Evolutionary conservation across 2,888 invertebrate genomes (phyloP).

Genomic region (Agonopterix heracliana): DNA sequence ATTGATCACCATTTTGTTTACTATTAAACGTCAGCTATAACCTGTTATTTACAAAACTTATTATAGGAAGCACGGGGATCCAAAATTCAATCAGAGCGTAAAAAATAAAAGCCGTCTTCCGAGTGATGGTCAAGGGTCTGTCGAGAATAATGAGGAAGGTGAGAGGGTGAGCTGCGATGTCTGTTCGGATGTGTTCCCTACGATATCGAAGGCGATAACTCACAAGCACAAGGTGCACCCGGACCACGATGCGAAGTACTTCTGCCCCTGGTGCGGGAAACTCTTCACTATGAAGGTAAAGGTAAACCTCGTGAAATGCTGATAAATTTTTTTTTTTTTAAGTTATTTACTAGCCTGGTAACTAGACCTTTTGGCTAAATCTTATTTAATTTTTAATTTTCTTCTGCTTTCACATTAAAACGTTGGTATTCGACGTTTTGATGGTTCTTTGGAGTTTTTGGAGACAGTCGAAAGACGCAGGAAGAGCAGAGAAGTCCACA

Average conservation of each 20-base stretch:
- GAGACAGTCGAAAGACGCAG: too few species aligned
- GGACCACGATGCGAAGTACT: constrained; percentile 77
- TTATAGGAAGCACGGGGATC: constrained; percentile 78
- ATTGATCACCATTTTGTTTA: constrained; percentile 1
- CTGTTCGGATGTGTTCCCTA: constrained; percentile 74
- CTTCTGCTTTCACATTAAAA: too few species aligned
- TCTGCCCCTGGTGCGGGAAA: constrained; percentile 81
- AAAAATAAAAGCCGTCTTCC: constrained; percentile 32
- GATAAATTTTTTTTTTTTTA: too few species aligned
- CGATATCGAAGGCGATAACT: constrained; percentile 79
- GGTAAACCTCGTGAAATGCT: constrained; percentile 36
- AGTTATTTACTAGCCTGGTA: too few species aligned
- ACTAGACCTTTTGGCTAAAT: too few species aligned
- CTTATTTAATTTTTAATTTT: too few species aligned
- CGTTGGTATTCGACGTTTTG: too few species aligned
- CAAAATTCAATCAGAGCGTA: constrained; percentile 70
- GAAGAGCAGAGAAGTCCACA: too few species aligned
- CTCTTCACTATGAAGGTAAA: constrained; percentile 81
- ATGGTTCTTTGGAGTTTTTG: too few species aligned
- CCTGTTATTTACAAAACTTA: constrained; percentile 2
- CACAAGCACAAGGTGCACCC: constrained; percentile 82
- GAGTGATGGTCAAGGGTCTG: constrained; percentile 22
- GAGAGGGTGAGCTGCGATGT: constrained; percentile 76
- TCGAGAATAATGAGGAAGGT: constrained; percentile 37
- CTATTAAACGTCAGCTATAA: background rate